These are phyloP conservation scores for Phaethornis superciliosus DNA, from an alignment of 2,113 vertebrate genomes.

Conservation along the genomic window DNA sequence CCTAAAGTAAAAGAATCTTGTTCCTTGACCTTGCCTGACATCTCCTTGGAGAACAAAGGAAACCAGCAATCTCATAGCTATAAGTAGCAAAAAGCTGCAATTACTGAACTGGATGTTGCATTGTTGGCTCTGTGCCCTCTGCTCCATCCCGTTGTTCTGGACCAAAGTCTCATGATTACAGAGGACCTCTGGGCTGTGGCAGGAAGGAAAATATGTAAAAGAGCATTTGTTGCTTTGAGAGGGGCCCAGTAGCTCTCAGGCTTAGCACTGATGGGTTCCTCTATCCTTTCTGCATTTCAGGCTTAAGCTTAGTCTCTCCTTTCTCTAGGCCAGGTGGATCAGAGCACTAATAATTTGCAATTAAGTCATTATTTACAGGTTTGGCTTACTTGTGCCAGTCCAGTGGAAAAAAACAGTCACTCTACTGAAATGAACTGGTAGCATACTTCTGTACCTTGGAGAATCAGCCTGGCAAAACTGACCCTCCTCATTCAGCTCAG, in stretches of 20 bases:
- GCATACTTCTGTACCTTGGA: neutral
- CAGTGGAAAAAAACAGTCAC: neutral
- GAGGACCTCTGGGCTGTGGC: neutral
- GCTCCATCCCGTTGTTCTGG: neutral
- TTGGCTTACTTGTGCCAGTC: neutral
- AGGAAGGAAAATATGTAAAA: constrained; percentile 41
- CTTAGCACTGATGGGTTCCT: neutral
- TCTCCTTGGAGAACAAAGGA: neutral
- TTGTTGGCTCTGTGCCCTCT: neutral
- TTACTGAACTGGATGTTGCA: neutral
- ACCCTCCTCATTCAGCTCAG: neutral
- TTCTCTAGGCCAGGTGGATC: neutral
- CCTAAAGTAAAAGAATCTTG: neutral
- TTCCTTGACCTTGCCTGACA: constrained; percentile 17
- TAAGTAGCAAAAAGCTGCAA: neutral
- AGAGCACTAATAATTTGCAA: neutral
- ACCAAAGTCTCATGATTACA: neutral
- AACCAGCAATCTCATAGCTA: neutral
- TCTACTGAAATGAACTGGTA: neutral
- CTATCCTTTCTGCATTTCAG: neutral
- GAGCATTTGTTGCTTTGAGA: neutral
- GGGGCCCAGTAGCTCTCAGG: neutral
- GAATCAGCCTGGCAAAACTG: neutral
- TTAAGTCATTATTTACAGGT: neutral
- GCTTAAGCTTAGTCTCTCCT: neutral